Evolutionary conservation across 2,888 invertebrate genomes (phyloP), one percentile per base, ranked within the genome.

Genomic region (Philereme vetulata): DNA sequence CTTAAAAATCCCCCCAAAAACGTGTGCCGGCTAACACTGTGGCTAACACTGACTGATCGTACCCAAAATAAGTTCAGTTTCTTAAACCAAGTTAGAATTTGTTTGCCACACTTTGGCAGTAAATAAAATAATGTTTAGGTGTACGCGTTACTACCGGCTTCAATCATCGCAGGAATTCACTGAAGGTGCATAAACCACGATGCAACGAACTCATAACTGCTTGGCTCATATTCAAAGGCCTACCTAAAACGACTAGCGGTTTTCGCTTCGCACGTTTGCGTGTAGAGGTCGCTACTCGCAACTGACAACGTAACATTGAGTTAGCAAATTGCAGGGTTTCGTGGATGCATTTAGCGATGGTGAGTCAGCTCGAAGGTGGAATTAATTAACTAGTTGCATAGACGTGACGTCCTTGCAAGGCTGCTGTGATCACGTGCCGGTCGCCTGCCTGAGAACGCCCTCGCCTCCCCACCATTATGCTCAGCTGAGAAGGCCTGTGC

Each of bases 321-420:
- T 56, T 48, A 40, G 62, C 56, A 64, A 64, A 63, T 60, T 52
- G 66, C 52, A 51, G 57, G 59, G 51, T 64, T 61, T 60, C 47
- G 56, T 42, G 43, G 57, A 58, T 64, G 64, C 60, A 65, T 67
- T 59, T 69, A 71, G 67, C 58, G 68, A 70, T 66, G 68, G 76
- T 85, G 89, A 91, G 80, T 90, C 90, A 91, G 80, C 80, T 75
- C 76, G 77, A 82, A 86, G 89, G 87, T 86, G 81, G 87, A 84
- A 86, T 90, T 90, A 90, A 90, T 90, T 90, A 89, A 81, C 80
- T 80, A 78, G 81, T 72, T 78, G 84, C 86, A 85, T 85, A 90
- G 89, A 88, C 90, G 82, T 78, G 75, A 82, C 88, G 91, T 84
- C 91, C 91, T 91, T 91, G 90, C 90, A 91, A 91, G 91, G 91